These are phyloP conservation scores for Drosophila ohnishii DNA, from an alignment of 1,140 invertebrate genomes.

Conservation along the genomic window DNA sequence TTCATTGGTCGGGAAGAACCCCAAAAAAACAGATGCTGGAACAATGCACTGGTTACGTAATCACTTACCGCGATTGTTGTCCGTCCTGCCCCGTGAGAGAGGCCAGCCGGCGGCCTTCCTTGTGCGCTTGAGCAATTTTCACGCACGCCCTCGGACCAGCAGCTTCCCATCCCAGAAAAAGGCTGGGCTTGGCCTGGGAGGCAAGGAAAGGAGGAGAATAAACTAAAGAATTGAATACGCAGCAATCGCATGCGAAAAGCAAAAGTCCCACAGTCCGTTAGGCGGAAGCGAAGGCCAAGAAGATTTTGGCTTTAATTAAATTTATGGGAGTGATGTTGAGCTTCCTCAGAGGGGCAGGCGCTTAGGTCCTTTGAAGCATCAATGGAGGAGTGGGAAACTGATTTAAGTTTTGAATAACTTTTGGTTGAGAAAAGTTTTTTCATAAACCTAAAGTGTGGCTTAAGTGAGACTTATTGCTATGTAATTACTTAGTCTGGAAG, in stretches of 20 bases:
- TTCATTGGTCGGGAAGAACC: constrained; percentile 42
- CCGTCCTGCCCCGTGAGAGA: constrained; percentile 64
- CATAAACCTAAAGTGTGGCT: neutral
- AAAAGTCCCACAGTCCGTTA: constrained; percentile 48
- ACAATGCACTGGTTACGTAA: constrained; percentile 78
- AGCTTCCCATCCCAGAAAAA: constrained; percentile 4
- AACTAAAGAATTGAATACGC: constrained; percentile 21
- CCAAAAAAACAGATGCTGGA: constrained; percentile 41
- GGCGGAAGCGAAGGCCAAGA: constrained; percentile 19
- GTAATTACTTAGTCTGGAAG: neutral
- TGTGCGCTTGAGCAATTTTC: constrained; percentile 67
- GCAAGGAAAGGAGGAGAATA: neutral
- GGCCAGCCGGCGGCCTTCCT: constrained; percentile 68
- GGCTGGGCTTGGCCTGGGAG: constrained; percentile 7
- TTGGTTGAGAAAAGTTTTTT: neutral
- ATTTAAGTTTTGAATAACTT: neutral
- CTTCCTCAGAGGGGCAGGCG: neutral
- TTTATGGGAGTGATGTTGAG: constrained; percentile 10
- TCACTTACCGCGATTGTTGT: constrained; percentile 77
- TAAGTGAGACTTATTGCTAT: neutral
- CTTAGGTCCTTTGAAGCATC: neutral
- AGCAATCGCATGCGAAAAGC: constrained; percentile 42
- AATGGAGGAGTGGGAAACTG: neutral
- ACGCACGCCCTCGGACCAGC: constrained; percentile 68
- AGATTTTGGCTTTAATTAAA: constrained; percentile 29